Evolutionary conservation across 2,113 vertebrate species (phyloP).

Genomic region (Trachemys scripta): DNA sequence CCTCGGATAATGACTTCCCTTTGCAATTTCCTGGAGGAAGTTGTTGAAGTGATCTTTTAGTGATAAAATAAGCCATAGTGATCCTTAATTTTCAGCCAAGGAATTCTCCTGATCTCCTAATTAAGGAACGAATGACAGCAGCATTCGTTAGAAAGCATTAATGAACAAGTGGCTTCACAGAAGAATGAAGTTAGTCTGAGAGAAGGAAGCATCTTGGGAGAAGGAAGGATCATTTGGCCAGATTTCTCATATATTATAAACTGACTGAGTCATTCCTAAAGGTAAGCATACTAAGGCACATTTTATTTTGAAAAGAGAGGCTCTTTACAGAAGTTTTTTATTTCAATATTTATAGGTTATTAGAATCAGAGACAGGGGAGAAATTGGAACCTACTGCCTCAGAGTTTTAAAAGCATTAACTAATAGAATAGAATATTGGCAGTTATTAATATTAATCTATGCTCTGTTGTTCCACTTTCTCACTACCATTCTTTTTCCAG

Average conservation of each 20-base stretch:
- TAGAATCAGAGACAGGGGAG: neutral
- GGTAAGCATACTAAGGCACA: neutral
- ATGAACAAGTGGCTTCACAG: slow-evolving; percentile 24
- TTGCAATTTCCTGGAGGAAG: slow-evolving; percentile 86
- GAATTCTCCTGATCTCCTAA: slow-evolving; percentile 70
- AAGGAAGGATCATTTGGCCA: slow-evolving; percentile 24
- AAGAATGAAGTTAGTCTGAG: slow-evolving; percentile 45
- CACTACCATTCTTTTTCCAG: slow-evolving; percentile 41
- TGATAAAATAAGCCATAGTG: slow-evolving; percentile 76
- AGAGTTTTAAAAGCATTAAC: slow-evolving; percentile 16
- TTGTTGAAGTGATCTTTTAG: slow-evolving; percentile 72
- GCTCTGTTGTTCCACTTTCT: slow-evolving; percentile 61
- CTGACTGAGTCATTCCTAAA: neutral
- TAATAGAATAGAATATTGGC: neutral
- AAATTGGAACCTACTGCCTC: neutral
- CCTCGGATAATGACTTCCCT: slow-evolving; percentile 82
- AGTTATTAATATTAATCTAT: slow-evolving; percentile 3
- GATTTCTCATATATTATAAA: neutral
- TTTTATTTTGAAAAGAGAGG: neutral
- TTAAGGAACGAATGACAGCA: slow-evolving; percentile 60
- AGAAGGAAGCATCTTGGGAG: neutral
- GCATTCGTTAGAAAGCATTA: slow-evolving; percentile 61
- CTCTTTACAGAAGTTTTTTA: neutral
- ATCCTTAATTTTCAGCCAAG: slow-evolving; percentile 76
- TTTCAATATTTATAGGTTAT: neutral